A percentile compares a stretch with the other conserved stretches of the same genome.
Evolutionary conservation across 2,797 vertebrate species (phyloP).

Genomic region (Miichthys miiuy): DNA sequence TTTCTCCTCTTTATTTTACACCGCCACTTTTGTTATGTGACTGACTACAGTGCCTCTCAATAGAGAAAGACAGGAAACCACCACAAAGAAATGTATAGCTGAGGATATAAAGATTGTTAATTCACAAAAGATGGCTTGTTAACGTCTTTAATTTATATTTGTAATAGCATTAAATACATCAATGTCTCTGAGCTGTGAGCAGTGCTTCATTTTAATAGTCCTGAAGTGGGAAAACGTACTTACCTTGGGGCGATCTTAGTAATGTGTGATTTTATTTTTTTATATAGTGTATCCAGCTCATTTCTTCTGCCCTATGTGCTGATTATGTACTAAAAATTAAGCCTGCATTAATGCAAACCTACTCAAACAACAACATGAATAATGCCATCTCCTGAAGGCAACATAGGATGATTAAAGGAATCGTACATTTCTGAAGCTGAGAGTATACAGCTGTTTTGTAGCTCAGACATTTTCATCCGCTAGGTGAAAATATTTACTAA

Average conservation of each 20-base stretch:
- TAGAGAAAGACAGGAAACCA: not conserved
- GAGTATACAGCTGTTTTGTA: slow-evolving; percentile 12
- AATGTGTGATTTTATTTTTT: slow-evolving; percentile 9
- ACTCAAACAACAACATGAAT: slow-evolving; percentile 20
- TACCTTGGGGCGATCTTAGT: not conserved
- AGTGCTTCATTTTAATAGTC: not conserved
- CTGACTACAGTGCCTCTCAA: slow-evolving; percentile 3
- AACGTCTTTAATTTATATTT: not conserved
- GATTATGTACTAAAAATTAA: slow-evolving; percentile 18
- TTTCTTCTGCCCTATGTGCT: slow-evolving; percentile 23
- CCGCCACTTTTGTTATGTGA: slow-evolving; percentile 9
- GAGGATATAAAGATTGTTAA: not conserved
- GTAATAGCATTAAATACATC: not conserved
- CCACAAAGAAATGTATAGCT: not conserved
- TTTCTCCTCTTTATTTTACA: slow-evolving; percentile 45
- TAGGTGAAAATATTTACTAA: slow-evolving; percentile 29
- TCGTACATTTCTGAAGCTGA: not conserved
- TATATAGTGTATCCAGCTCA: not conserved
- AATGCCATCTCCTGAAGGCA: slow-evolving; percentile 34
- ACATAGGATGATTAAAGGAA: slow-evolving; percentile 35
- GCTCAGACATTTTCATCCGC: slow-evolving; percentile 27
- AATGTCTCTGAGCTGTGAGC: not conserved
- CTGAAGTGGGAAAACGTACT: not conserved
- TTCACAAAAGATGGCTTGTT: not conserved
- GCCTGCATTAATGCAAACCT: slow-evolving; percentile 30